Percentiles rank a stretch among this genome's conserved stretches.
Evolutionary conservation across 2,888 invertebrate genomes (phyloP).

Genomic region (Penaeus monodon): DNA sequence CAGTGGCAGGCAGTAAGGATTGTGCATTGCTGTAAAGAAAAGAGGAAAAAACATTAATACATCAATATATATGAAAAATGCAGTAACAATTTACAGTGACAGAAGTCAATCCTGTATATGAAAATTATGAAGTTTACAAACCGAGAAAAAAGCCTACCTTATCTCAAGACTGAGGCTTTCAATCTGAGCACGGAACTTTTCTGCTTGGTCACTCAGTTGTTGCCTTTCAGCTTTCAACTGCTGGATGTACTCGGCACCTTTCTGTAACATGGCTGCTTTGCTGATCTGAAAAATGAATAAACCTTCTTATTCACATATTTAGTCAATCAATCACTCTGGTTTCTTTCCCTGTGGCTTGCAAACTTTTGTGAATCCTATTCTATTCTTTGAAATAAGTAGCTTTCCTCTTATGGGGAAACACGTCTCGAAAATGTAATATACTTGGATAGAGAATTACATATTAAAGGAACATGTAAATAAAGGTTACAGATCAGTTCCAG

Average conservation of each 20-base stretch:
- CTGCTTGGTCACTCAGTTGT: conserved; percentile 88
- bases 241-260: conserved; percentile 94
- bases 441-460: not conserved
- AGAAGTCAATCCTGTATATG: not conserved
- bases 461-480: not conserved
- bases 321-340: not conserved
- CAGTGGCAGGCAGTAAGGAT: conserved; percentile 93
- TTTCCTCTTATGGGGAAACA: too few relatives aligned
- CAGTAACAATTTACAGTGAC: not conserved
- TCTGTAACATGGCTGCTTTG: conserved; percentile 96
- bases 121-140: too few relatives aligned
- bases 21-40: conserved; percentile 83
- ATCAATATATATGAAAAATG: not conserved
- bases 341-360: not conserved
- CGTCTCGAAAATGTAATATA: not conserved
- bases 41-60: not conserved
- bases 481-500: too few relatives aligned
- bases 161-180: conserved; percentile 81
- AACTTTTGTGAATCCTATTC: too few relatives aligned
- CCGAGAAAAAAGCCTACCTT: conserved; percentile 36
- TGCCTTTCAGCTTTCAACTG: conserved; percentile 85
- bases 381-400: too few relatives aligned
- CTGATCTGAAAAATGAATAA: conserved; percentile 76
- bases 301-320: not conserved
- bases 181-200: conserved; percentile 86